Base-by-base conservation (phyloP, 2,113 vertebrate species). In the Buteo buteo region DNA sequence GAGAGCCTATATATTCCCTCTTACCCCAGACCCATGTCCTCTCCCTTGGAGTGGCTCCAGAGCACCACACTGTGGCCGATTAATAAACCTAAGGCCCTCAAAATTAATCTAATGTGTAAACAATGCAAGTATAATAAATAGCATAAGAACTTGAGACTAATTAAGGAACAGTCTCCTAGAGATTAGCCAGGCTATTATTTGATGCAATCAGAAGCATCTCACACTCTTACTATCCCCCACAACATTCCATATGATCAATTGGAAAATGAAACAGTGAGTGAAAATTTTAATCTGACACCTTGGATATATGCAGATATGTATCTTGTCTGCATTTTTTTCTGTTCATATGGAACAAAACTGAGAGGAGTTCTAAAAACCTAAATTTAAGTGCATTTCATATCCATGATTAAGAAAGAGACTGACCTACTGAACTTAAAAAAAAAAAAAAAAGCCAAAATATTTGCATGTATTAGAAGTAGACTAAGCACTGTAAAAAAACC, bases 361-460 rank as follows among this genome's bases (percentile, higher is more conserved):
- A 79, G 19, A 65, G 6, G 16, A 55, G 19, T 40, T 67, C 42
- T 64, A 34, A 55, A 76, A 58, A 17, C 4, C 9, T 59, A 72
- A 44, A 36, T 66, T 86, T 32, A 71, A 38, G 10, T 47, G 36
- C 18, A 74, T 83, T 88, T 86, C 7, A 67, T 59, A 76, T 25
- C 5, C 20, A 20, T 25, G 45, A 57, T 66, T 80, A 79, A 90
- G 36, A 71, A 79, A 90, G 34, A 71, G 16, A 49, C 0, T 81
- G 34, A 57, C 36, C 32, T 34, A 87, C 4, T 67, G 42, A 95
- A 72, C 17, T 50, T 64, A 34, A 65, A 65, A 50, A 76, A n/a
- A 47, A 49, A 31, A 36, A 49, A 31, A 36, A 31, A 31, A 2
- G 5, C 10, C 0, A 0, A 28, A 69, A 76, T 6, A 42, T 11